Evolutionary conservation across 2,888 invertebrate species (phyloP).

Genomic region (Platerodrilus igneus): DNA sequence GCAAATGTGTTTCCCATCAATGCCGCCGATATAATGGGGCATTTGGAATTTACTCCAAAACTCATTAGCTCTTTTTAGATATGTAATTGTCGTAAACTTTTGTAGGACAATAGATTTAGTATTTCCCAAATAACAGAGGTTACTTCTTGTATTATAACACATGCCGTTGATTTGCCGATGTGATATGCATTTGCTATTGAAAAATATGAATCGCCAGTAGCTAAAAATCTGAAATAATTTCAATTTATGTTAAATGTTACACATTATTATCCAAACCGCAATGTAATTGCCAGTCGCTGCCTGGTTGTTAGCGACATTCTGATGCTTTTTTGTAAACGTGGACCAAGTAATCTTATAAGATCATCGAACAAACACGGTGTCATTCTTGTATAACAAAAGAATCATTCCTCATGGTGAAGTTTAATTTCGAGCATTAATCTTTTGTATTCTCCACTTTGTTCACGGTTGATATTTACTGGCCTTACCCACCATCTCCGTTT

Average conservation of each 20-base stretch:
- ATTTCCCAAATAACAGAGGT: not conserved
- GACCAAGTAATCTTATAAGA: not conserved
- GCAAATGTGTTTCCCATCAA: no score
- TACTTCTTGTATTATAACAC: not conserved
- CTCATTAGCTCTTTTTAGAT: no score
- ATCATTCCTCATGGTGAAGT: slow-evolving; percentile 9
- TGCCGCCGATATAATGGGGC: no score
- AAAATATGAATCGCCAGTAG: slow-evolving; percentile 2
- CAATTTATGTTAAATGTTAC: no score
- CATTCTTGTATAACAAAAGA: slow-evolving; percentile 3
- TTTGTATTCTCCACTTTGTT: not conserved
- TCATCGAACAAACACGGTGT: not conserved
- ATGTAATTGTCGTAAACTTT: no score
- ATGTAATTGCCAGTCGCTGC: not conserved
- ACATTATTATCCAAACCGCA: not conserved
- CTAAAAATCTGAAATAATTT: no score
- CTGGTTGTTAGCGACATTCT: not conserved
- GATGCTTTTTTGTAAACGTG: slow-evolving; percentile 5
- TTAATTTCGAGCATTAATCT: slow-evolving; percentile 6
- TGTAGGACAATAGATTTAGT: no score
- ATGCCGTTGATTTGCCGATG: slow-evolving; percentile 1
- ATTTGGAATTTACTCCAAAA: no score
- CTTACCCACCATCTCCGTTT: slow-evolving; percentile 2
- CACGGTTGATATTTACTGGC: not conserved
- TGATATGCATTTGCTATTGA: not conserved